Percentiles rank a stretch among this genome's conserved stretches.
Evolutionary conservation across 2,797 vertebrate genomes (phyloP).

Genomic region (Anguilla obscura): DNA sequence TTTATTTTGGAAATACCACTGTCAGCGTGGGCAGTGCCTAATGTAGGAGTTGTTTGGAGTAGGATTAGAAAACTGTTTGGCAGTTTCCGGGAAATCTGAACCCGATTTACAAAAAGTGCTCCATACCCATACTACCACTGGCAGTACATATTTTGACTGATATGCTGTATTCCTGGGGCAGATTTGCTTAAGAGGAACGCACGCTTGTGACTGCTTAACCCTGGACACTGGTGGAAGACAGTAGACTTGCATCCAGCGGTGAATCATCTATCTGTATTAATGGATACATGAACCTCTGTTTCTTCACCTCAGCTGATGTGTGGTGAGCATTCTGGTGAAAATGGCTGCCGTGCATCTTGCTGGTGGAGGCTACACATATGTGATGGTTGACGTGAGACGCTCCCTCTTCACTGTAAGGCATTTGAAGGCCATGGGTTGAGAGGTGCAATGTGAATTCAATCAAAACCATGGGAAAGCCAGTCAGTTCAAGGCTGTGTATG

Average conservation of each 20-base stretch:
- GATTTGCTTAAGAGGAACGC: neutral
- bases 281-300: neutral
- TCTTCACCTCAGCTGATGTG: neutral
- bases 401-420: neutral
- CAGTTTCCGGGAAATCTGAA: slow-evolving; percentile 10
- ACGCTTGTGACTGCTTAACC: neutral
- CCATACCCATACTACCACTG: neutral
- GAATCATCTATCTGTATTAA: neutral
- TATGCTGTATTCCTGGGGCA: neutral
- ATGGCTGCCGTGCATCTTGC: neutral
- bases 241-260: neutral
- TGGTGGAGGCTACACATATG: neutral
- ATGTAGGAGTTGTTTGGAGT: neutral
- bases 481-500: neutral
- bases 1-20: slow-evolving; percentile 13
- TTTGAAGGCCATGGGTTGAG: neutral
- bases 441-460: neutral
- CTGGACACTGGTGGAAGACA: neutral
- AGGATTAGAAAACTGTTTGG: neutral
- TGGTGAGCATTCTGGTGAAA: neutral
- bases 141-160: slow-evolving; percentile 18
- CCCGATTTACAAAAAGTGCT: slow-evolving; percentile 8
- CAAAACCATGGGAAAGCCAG: neutral
- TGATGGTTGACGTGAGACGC: neutral
- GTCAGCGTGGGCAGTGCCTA: neutral